Evolutionary conservation across 2,113 vertebrate genomes (phyloP).

Genomic region (Rhea americana): DNA sequence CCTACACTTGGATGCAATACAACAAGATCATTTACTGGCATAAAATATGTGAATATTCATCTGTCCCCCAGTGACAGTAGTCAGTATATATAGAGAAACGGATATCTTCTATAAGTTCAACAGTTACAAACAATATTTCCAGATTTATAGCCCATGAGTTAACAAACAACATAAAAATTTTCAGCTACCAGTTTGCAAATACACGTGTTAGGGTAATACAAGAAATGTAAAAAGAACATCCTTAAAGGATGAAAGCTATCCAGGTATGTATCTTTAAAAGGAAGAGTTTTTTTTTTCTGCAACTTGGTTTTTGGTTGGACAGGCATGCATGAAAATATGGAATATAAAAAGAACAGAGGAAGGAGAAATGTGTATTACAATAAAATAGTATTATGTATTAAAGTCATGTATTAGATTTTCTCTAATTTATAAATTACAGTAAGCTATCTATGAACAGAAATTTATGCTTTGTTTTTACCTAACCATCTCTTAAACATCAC

Average conservation of each 20-base stretch:
- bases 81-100: background rate
- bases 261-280: background rate
- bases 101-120: background rate
- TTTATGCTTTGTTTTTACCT: background rate
- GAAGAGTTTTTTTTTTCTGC: background rate
- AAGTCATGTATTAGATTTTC: background rate
- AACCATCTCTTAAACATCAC: background rate
- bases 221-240: background rate
- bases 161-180: background rate
- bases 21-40: background rate
- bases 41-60: fast-evolving
- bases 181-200: background rate
- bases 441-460: background rate
- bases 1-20: background rate
- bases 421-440: background rate
- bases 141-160: background rate
- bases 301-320: background rate
- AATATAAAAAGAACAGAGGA: background rate
- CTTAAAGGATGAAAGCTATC: background rate
- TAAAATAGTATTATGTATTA: background rate
- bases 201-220: fast-evolving
- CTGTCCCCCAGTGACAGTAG: background rate
- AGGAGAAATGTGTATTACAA: background rate
- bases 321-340: background rate
- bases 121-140: background rate